Evolutionary conservation across 1,140 invertebrate genomes (phyloP), one percentile per base, ranked within the genome.

Genomic region (Paralvinella palmiformis): DNA sequence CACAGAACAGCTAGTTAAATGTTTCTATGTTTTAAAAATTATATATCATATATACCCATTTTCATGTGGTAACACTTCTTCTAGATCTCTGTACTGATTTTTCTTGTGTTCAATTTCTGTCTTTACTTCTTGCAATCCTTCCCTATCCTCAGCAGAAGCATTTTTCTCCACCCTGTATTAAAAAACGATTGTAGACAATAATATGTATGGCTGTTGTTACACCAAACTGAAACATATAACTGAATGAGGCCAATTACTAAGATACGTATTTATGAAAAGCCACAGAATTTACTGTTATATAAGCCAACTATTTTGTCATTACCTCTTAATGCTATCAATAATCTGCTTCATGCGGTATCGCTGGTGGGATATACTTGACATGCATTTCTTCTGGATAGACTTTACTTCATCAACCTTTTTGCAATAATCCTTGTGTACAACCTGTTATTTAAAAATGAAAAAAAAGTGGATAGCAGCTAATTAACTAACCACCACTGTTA

Each of bases 331-430:
- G 27, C 88, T 86, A 73, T 87, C 86, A 44, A 82, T 83, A 71
- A 96, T 92, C 72, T 91, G 84, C 66, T 86, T 86, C 81, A 96
- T 87, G 53, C 92, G 85, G 82, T 96, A 96, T 65, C 87, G 86
- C 77, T 96, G 93, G 82, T 96, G 93, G 65, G 85, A 85, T 66
- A 96, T 86, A 73, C 91, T 89, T 76, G 90, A 89, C 50, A 91
- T 81, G 82, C 92, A 95, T 87, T 91, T 89, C 75, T 88, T 86
- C 81, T 96, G 93, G 17, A 91, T 80, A 69, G 88, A 86, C 36
- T 87, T 84, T 41, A 96, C 82, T 81, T 92, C 88, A 72, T 92
- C 90, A 65, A 96, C 83, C 80, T 92, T 89, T 57, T 87, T 83
- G 41, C 88, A 80, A 84, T 96, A 96, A 56, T 89, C 86, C 73